Conservation (phyloP, 2,888 invertebrate species). For the Thecocarcelia acutangulata region DNA sequence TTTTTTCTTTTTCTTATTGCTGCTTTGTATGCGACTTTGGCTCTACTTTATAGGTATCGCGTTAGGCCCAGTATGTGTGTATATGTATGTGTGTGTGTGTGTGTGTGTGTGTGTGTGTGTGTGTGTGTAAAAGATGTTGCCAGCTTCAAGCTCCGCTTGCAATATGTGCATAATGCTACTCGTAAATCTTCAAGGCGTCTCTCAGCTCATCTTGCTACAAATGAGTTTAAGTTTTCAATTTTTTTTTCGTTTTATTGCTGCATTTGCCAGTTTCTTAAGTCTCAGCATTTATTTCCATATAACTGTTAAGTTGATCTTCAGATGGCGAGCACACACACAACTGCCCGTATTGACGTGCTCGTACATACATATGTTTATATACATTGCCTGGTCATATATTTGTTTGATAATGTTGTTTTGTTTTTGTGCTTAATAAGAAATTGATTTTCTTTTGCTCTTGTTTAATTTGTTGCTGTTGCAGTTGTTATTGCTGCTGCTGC, state of each 20-base stretch:
- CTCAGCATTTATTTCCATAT: constrained; percentile 55
- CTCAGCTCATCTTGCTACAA: constrained; percentile 66
- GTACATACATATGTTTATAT: no score
- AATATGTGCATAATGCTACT: constrained; percentile 57
- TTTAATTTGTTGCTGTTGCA: constrained; percentile 20
- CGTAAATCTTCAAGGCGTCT: constrained; percentile 69
- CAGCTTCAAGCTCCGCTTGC: constrained; percentile 52
- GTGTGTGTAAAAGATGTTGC: constrained; percentile 32
- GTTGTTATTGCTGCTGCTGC: constrained; percentile 9
- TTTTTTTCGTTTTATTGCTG: constrained; percentile 67
- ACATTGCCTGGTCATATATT: constrained; percentile 31
- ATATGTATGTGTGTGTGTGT: neutral
- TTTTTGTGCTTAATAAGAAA: constrained; percentile 52
- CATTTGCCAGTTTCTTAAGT: constrained; percentile 70
- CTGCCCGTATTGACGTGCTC: no score
- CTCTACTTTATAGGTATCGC: neutral
- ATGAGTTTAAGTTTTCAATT: constrained; percentile 65
- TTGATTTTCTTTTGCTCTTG: constrained; percentile 64
- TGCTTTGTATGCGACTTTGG: constrained; percentile 20
- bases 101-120: neutral
- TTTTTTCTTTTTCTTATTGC: neutral
- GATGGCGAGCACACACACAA: constrained; percentile 21
- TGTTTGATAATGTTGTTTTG: constrained; percentile 34
- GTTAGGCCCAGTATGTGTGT: neutral
- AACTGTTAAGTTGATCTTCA: constrained; percentile 62